A percentile compares a stretch with the other conserved stretches of the same genome.
Conservation (phyloP, 2,797 vertebrate genomes). For the Liasis olivaceus region DNA sequence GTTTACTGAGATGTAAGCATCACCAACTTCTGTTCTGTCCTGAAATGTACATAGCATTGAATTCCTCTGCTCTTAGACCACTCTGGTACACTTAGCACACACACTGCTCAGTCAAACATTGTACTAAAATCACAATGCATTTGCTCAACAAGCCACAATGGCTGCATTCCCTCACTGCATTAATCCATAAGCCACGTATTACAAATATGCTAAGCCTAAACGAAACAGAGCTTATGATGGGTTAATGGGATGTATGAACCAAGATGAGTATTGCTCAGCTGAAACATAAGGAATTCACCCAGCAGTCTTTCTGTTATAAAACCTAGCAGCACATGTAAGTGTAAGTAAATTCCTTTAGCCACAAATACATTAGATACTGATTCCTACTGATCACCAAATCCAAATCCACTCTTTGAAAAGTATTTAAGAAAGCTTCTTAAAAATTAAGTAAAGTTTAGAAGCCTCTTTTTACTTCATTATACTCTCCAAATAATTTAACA, state of each 20-base stretch:
- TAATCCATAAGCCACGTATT: neutral
- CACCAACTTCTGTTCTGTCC: neutral
- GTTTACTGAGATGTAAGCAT: neutral
- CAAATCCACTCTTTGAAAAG: neutral
- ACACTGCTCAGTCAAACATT: no score
- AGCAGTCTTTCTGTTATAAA: neutral
- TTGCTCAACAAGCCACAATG: no score
- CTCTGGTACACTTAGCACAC: neutral
- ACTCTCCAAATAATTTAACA: neutral
- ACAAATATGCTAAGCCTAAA: neutral
- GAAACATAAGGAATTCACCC: neutral
- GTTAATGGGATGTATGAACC: neutral
- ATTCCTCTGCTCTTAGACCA: neutral
- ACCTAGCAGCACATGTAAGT: fast-evolving
- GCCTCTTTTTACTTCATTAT: neutral
- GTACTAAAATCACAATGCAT: no score
- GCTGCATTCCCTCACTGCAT: no score
- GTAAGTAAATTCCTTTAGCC: neutral
- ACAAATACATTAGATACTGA: neutral
- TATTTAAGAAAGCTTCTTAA: neutral
- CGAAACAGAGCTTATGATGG: neutral
- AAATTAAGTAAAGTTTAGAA: neutral
- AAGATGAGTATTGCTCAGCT: neutral
- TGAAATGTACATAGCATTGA: neutral
- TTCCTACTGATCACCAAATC: neutral